Evolutionary conservation across 2,888 invertebrate species (phyloP), one percentile per base, ranked within the genome.

Genomic region (Leuctra nigra): DNA sequence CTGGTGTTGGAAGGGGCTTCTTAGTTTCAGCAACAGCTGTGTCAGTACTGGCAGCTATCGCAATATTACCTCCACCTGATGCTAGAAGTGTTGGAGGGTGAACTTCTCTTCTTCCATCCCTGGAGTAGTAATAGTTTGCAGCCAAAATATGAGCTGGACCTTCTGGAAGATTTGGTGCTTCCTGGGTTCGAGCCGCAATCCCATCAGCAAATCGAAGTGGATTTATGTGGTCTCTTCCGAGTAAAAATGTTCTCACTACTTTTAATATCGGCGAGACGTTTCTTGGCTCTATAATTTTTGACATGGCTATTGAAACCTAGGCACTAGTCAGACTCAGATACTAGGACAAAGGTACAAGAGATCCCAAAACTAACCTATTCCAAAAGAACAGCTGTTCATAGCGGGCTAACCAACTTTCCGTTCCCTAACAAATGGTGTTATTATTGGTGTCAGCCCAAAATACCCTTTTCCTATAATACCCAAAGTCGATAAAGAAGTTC

Each of bases 51-150:
- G 48, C 23, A 18, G 55, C 38, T 6, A 35, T 33, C 14, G 46
- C 23, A 22, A 6, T 11, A 22, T 48, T 35, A 13, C 24, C 22
- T n/a, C 46, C 25, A n/a, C 53, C 55, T 29, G 53, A 54, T n/a
- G 57, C 23, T 2, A 61, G n/a, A 6, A 46, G 1, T 38, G 75
- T 55, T 0, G 91, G 89, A 1, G 88, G 90, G 11, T 70, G 63
- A 2, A 89, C 87, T 68, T 87, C 85, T 56, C 92, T 79, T 52
- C 96, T 81, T 0, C 77, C 91, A 75, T 97, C 96, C 57, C 95
- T 79, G 0, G 77, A 72, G 67, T 77, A 87, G 68, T 97, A 96
- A 70, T 93, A 92, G 72, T 95, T 93, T 47, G 80, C 82, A 13
- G 86, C 81, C 59, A 90, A 76, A 66, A 83, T 81, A 72, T 91